Base-by-base conservation (phyloP, 1,140 invertebrate species). In the Delia radicum region DNA sequence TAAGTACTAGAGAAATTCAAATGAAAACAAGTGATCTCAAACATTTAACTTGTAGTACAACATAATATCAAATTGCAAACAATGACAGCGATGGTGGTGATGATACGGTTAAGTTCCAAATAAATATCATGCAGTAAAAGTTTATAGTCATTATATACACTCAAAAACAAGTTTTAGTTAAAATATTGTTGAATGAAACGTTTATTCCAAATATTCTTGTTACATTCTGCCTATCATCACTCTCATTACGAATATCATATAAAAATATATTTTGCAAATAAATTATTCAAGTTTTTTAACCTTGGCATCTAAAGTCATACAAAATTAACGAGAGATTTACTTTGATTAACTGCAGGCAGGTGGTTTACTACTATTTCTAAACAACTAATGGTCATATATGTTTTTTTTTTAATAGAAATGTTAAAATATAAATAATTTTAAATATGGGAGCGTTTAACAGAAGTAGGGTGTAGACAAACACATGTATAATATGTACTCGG, bases 21-120 rank as follows among this genome's bases (percentile, higher is more conserved):
- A 55, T 55, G 21, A 55, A 55, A 55, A 55, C 24, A 55, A 55
- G 21, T 55, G 48, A 55, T 55, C 48, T 55, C 2, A 42, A 42
- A 21, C 48, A 55, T 55, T 55, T 8, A 55, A 55, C 10, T 55
- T 55, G 48, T 55, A 55, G n/a, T 21, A 55, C 48, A 55, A 21
- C 48, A 55, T 55, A 21, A 55, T 55, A 55, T 55, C 48, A 55
- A 55, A 55, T 55, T 55, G 48, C 48, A 55, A 55, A 55, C 48
- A 55, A 55, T n/a, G n/a, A 55, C 48, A 55, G n/a, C 48, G n/a
- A 55, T 55, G 21, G 24, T n/a, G n/a, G 48, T 55, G n/a, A 55
- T 55, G 48, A 55, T 24, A 55, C 48, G 18, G 24, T 33, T 10
- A 55, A 55, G 48, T 55, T 55, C 48, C 48, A 55, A 55, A 24